These are phyloP conservation scores for Salminus brasiliensis DNA, from an alignment of 2,113 vertebrate species.

Conservation along the genomic window DNA sequence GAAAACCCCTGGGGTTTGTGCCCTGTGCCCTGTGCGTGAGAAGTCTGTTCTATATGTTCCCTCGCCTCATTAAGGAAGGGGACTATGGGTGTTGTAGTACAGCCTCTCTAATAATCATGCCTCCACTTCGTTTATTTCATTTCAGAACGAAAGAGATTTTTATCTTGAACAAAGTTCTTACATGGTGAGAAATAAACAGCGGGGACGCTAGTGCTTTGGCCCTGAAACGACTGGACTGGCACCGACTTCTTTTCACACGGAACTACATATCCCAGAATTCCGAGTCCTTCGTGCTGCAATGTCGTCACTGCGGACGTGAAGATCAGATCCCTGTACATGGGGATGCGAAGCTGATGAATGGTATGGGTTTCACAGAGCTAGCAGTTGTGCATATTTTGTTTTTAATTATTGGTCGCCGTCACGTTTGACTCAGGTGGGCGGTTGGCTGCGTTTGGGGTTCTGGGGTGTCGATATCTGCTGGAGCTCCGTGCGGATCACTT, in stretches of 20 bases:
- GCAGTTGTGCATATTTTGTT: background rate
- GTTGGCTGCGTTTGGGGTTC: background rate
- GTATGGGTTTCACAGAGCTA: background rate
- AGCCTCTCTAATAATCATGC: background rate
- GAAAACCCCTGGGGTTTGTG: slow-evolving; percentile 14
- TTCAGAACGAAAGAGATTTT: accelerated
- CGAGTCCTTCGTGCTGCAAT: slow-evolving; percentile 35
- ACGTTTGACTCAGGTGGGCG: slow-evolving; percentile 15
- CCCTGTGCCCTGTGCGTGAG: slow-evolving; percentile 41
- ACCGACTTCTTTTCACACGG: background rate
- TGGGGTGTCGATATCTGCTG: background rate
- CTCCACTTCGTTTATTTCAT: background rate
- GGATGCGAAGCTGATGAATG: slow-evolving; percentile 44
- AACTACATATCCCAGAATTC: slow-evolving; percentile 80
- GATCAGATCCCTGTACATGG: slow-evolving; percentile 67
- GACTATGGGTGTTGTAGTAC: slow-evolving; percentile 71
- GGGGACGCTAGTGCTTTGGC: background rate
- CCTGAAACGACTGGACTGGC: background rate
- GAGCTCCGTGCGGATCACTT: background rate
- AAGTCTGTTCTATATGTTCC: slow-evolving; percentile 25
- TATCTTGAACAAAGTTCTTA: background rate
- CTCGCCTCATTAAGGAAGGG: background rate
- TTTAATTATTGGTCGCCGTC: background rate
- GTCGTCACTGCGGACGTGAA: slow-evolving; percentile 55
- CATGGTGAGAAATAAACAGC: background rate